A percentile compares a stretch with the other conserved stretches of the same genome.
These are phyloP conservation scores for Ara ararauna DNA, from an alignment of 2,797 vertebrate genomes.

Conservation along the genomic window DNA sequence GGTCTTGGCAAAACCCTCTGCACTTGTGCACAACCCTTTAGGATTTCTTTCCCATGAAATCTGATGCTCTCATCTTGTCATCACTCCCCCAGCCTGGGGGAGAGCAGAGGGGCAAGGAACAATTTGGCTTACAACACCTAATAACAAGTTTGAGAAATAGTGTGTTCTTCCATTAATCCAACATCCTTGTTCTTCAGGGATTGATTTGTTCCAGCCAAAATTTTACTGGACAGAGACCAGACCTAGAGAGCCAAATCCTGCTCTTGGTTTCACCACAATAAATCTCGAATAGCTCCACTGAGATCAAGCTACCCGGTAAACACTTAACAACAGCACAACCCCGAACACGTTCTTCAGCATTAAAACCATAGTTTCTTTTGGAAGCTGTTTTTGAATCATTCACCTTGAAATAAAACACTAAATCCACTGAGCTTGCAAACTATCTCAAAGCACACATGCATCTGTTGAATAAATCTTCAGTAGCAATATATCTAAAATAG, in stretches of 20 bases:
- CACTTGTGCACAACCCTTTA: neutral
- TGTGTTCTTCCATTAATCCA: slow-evolving; percentile 27
- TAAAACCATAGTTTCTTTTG: neutral
- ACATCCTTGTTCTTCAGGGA: slow-evolving; percentile 14
- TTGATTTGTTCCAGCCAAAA: slow-evolving; percentile 19
- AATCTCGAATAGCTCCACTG: slow-evolving; percentile 13
- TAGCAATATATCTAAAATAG: neutral
- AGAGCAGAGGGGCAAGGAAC: slow-evolving; percentile 14
- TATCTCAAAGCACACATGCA: neutral
- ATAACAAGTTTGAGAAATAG: slow-evolving; percentile 41
- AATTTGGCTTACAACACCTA: slow-evolving; percentile 37
- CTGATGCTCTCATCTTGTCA: slow-evolving; percentile 32
- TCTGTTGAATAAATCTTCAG: neutral
- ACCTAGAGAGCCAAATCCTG: slow-evolving; percentile 23
- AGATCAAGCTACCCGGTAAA: slow-evolving; percentile 25
- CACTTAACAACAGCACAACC: neutral
- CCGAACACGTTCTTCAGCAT: neutral
- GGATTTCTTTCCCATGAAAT: slow-evolving; percentile 52
- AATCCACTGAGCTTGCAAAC: neutral
- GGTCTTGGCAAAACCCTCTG: neutral
- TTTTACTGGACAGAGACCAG: slow-evolving; percentile 29
- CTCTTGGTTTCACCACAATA: slow-evolving; percentile 37
- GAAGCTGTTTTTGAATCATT: neutral
- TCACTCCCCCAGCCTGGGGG: neutral
- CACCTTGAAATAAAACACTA: neutral